Evolutionary conservation across 2,888 invertebrate species (phyloP), one percentile per base, ranked within the genome.

Genomic region (Erebia epiphron): DNA sequence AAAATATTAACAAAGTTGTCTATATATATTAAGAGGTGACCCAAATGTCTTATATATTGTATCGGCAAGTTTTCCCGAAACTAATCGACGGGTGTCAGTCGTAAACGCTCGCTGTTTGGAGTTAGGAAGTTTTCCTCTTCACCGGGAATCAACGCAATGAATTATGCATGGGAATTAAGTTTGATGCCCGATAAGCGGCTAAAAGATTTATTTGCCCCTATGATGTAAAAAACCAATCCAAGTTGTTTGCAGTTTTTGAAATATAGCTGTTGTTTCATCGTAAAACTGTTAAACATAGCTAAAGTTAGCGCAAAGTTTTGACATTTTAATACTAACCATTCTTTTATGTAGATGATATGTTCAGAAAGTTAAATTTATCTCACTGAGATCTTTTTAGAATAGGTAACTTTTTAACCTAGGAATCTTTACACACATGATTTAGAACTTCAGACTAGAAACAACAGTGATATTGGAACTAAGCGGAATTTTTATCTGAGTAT

Each of bases 91-190:
- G 77, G 78, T 84, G 83, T 82, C 86, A 85, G 82, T 78, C 80
- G 80, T 77, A 76, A 77, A 77, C 78, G 80, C 73, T 76, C 79
- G 78, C 76, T 80, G 81, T 79, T 77, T 76, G 76, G 78, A 85
- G 83, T 86, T 85, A 76, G 77, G 79, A 90, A 89, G 82, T 89
- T 89, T 87, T 84, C 86, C 84, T 86, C 86, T 86, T 84, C 87
- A 82, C 85, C 81, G 84, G 84, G 82, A 83, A 88, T 88, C 88
- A 76, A 86, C 88, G 86, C 86, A 77, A 91, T 92, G 92, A 91
- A 92, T 92, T 91, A 92, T 92, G 88, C 90, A 92, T 91, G 86
- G 89, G 91, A 91, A 92, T 92, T 91, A 92, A 91, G 86, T 92
- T 92, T 91, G 91, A 91, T 90, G 90, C 83, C 84, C 90, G 92